A percentile compares a stretch with the other conserved stretches of the same genome.
phyloP scores from a whole-genome alignment of 2,113 vertebrate species.

The Sapajus apella region DNA sequence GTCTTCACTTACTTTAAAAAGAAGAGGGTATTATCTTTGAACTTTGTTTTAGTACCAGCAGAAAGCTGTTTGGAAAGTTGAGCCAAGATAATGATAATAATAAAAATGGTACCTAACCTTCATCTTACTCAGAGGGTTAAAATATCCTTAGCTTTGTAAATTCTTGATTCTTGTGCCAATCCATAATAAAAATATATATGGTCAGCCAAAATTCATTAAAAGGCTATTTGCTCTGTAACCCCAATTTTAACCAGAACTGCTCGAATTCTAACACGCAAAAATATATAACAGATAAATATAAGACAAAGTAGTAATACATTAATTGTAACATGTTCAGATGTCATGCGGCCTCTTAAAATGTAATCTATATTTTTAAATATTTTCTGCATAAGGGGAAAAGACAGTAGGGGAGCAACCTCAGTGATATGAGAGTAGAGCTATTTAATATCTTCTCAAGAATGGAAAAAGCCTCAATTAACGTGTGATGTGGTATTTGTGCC shows the following conservation, averaged over 20 bases:
- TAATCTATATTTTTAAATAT: not conserved
- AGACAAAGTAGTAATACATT: not conserved
- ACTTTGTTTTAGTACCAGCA: not conserved
- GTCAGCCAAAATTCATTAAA: not conserved
- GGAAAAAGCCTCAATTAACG: not conserved
- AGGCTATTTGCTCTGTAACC: not conserved
- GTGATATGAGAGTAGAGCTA: not conserved
- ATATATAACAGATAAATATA: not conserved
- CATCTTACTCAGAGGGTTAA: not conserved
- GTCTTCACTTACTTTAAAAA: not conserved
- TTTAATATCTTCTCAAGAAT: not conserved
- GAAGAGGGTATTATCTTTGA: not conserved
- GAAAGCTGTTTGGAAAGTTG: not conserved
- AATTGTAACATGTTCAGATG: not conserved
- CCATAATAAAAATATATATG: not conserved
- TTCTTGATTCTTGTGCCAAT: not conserved
- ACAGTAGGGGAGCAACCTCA: not conserved
- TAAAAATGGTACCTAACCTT: not conserved
- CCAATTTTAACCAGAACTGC: constrained; percentile 9
- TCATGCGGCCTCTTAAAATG: not conserved
- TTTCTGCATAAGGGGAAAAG: not conserved
- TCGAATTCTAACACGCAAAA: not conserved
- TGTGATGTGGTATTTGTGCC: not conserved
- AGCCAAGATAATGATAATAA: not conserved
- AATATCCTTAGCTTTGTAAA: not conserved